phyloP scores from a whole-genome alignment of 1,140 invertebrate species.

The Dolichoris vasculosae region DNA sequence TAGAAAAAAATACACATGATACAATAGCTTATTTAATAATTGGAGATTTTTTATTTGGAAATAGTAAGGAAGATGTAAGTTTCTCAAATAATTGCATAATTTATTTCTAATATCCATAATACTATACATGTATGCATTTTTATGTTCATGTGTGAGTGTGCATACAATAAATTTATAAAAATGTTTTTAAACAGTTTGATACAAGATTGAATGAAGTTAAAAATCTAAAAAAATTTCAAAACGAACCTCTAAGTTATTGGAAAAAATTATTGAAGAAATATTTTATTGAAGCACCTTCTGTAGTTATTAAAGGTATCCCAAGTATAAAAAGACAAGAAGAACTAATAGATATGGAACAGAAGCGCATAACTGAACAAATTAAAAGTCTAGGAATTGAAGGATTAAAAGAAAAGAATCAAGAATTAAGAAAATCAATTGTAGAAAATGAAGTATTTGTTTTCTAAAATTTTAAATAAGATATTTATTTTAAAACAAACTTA shows the following conservation, averaged over 20 bases:
- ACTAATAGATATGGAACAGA: constrained; percentile 80
- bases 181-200: constrained; percentile 70
- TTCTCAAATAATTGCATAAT: constrained; percentile 43
- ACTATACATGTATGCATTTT: no score
- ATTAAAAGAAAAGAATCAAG: constrained; percentile 78
- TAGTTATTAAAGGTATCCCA: constrained; percentile 76
- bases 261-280: constrained; percentile 81
- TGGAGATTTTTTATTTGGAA: constrained; percentile 88
- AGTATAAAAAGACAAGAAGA: constrained; percentile 77
- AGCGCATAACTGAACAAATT: constrained; percentile 80
- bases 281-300: constrained; percentile 78
- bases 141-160: no score
- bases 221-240: constrained; percentile 78
- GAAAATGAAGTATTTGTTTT: constrained; percentile 81
- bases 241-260: constrained; percentile 83
- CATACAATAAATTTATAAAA: no score
- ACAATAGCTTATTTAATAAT: constrained; percentile 85
- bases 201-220: constrained; percentile 83
- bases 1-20: constrained; percentile 86
- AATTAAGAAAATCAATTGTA: constrained; percentile 81
- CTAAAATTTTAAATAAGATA: constrained; percentile 4
- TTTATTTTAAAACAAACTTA: constrained; percentile 13
- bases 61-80: constrained; percentile 83
- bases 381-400: constrained; percentile 80
- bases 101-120: no score